phyloP scores from a whole-genome alignment of 2,113 vertebrate species.

The Spilogale gracilis region DNA sequence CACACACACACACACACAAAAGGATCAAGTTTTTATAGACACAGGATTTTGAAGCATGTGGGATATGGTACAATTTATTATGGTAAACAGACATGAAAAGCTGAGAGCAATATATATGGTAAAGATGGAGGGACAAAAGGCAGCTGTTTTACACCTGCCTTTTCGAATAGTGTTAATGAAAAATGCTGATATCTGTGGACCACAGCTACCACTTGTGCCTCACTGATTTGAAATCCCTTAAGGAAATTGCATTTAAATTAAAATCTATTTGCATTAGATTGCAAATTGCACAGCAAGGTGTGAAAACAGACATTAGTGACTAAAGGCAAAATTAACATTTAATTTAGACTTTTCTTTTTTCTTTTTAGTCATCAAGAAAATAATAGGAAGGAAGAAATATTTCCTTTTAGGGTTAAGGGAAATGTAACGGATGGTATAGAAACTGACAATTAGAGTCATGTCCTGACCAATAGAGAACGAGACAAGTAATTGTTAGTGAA shows the following conservation, averaged over 20 bases:
- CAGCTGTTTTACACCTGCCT: neutral
- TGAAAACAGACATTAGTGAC: constrained; percentile 38
- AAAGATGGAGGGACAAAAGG: neutral
- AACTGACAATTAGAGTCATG: neutral
- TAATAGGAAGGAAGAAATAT: neutral
- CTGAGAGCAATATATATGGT: neutral
- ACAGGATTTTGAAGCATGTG: neutral
- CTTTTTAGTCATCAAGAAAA: neutral
- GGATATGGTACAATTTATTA: neutral
- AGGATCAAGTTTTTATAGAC: neutral
- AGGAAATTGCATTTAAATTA: constrained; percentile 43
- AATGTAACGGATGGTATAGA: neutral
- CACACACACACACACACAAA: neutral
- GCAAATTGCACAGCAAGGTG: neutral
- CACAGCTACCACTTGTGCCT: neutral
- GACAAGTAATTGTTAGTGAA: neutral
- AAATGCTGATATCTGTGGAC: neutral
- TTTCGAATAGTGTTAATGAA: neutral
- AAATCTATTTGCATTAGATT: constrained; percentile 33
- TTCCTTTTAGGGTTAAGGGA: neutral
- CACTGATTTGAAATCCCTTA: neutral
- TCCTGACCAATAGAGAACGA: neutral
- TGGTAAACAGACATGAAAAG: neutral
- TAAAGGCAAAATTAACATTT: constrained; percentile 22
- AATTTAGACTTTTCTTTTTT: neutral